Conservation (phyloP, 2,113 vertebrate species). For the Ondatra zibethicus region DNA sequence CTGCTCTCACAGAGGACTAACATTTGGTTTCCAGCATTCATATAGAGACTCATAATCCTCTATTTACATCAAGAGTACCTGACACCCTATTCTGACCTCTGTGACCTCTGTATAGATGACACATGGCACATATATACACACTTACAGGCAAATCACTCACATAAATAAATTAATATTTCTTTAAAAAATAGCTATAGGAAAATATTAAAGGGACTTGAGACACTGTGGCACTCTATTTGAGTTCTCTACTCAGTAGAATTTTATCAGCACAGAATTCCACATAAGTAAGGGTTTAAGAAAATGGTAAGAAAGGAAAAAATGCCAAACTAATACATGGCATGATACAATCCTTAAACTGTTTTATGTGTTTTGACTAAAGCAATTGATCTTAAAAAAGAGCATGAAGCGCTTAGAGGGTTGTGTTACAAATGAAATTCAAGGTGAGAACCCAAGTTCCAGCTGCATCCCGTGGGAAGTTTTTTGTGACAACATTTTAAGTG, state of each 20-base stretch:
- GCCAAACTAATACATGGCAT: neutral
- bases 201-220: slow-evolving; percentile 11
- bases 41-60: neutral
- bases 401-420: neutral
- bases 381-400: neutral
- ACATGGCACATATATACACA: neutral
- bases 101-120: no score
- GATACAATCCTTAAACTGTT: neutral
- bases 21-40: neutral
- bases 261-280: neutral
- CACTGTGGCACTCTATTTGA: neutral
- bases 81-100: neutral
- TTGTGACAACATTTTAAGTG: neutral
- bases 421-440: slow-evolving; percentile 13
- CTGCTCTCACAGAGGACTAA: neutral
- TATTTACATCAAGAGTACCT: neutral
- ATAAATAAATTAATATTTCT: neutral
- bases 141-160: neutral
- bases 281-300: neutral
- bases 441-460: neutral
- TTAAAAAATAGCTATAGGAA: neutral
- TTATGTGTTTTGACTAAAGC: neutral
- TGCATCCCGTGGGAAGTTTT: neutral
- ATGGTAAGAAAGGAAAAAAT: neutral
- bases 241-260: neutral